A percentile compares a stretch with the other conserved stretches of the same genome.
phyloP scores from a whole-genome alignment of 2,888 invertebrate species.

The Lepidochitona cinerea region DNA sequence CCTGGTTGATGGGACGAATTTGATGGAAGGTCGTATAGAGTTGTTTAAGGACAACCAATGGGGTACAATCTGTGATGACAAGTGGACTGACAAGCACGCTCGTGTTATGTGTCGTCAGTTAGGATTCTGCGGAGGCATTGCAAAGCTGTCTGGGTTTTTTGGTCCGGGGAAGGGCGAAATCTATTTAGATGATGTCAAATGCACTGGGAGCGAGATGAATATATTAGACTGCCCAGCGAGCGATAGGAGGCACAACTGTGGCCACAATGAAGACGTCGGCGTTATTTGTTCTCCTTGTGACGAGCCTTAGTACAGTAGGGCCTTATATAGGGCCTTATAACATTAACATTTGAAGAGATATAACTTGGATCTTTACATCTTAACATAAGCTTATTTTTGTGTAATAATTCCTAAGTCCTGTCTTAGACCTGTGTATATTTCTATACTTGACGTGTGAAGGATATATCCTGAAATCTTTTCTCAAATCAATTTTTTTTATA shows the following conservation, averaged over 20 bases:
- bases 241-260: not conserved
- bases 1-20: not conserved
- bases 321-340: no score
- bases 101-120: not conserved
- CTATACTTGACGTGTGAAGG: no score
- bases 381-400: no score
- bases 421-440: no score
- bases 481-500: no score
- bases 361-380: no score
- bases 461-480: no score
- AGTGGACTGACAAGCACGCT: not conserved
- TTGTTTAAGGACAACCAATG: not conserved
- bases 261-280: not conserved
- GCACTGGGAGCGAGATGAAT: not conserved
- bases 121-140: not conserved
- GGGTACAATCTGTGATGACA: not conserved
- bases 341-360: no score
- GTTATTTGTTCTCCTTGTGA: not conserved
- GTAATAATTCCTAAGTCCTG: no score
- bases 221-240: not conserved
- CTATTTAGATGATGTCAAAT: not conserved
- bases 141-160: not conserved
- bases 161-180: not conserved
- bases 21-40: not conserved
- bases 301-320: no score